Base-by-base conservation (phyloP, 2,888 invertebrate genomes). In the Chrysomela aeneicollis region DNA sequence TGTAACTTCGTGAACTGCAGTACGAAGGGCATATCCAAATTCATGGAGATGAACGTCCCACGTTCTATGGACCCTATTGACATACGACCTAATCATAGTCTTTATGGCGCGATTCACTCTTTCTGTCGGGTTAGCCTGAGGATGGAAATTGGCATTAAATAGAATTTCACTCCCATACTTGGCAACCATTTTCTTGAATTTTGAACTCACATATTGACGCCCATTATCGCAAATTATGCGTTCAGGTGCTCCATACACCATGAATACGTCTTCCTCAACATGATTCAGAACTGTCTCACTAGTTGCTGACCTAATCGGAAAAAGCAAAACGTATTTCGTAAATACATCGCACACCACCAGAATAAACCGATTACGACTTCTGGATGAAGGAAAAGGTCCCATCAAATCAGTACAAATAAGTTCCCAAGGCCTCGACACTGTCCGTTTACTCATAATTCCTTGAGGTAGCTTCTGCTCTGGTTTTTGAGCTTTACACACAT, bases 41-140 rank as follows among this genome's bases (percentile, higher is more conserved):
- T 74, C 46, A 5, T 67, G 59, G 9, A 79, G 54, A 52, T 76
- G 49, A 22, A 55, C 54, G 47, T 77, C 77, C 77, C 75, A 76
- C 5, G 60, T 15, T 6, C 57, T 17, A 17, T 62, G 57, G 26
- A 55, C 42, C 15, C 26, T 1, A 2, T 55, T 49, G 22, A 62
- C 50, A 51, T 37, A 57, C 9, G 55, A 49, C 12, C 46, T 46
- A 5, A 79, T 73, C 59, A 74, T 75, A 1, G 74, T 74, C 8
- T 76, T 71, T 0, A 80, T 61, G 0, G 75, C 74, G 26, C 74
- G 59, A 59, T 79, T 79, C 0, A 74, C 72, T 0, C 77, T 60
- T 61, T 80, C 79, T 0, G 77, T 74, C 0, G 78, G 76, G 52
- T 79, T 78, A 1, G 73, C 68, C 59, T 77, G 77, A 0, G 78